Evolutionary conservation across 2,888 invertebrate genomes (phyloP), one percentile per base, ranked within the genome.

Genomic region (Reticulitermes lucifugus): DNA sequence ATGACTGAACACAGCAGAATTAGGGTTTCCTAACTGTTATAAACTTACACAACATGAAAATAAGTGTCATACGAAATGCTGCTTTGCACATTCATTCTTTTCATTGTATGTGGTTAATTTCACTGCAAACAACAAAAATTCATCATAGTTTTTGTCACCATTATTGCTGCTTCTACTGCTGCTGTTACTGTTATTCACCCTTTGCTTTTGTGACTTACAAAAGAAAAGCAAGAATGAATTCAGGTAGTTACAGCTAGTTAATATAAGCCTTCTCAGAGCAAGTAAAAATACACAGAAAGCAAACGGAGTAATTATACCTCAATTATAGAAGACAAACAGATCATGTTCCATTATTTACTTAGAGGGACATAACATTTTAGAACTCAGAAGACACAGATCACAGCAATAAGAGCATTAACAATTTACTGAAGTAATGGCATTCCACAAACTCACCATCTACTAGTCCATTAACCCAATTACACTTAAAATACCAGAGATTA

Each of bases 181-280:
- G 25, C 1, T 25, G 14, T 25, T 73, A 73, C 7, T 73, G 41
- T 29, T 73, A 41, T 10, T 73, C 9, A 35, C 73, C 3, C 12
- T 70, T 25, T 70, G 21, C 14, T 73, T 73, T 41, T 21, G 35
- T 41, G 73, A 73, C 18, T 73, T 35, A 14, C 6, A 14, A 41
- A 73, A 73, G 14, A 73, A 29, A 29, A 25, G 71, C 71, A 71
- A n/a, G 25, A 73, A 73, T 73, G 35, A 21, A 18, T 73, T 73
- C 73, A 73, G 22, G 73, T 73, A 73, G 21, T 29, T 41, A 41
- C 12, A 73, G 18, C 41, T 41, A 41, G 73, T 73, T 41, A 73
- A 41, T 12, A 73, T 29, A 41, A 60, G 35, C 21, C 25, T 60
- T 60, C 80, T 35, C 80, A 80, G 80, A 80, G 80, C 80, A 80